Percentiles rank a stretch among this genome's conserved stretches.
Conservation (phyloP, 2,113 vertebrate species). For the western clawed frog (Xenopus tropicalis) region DNA sequence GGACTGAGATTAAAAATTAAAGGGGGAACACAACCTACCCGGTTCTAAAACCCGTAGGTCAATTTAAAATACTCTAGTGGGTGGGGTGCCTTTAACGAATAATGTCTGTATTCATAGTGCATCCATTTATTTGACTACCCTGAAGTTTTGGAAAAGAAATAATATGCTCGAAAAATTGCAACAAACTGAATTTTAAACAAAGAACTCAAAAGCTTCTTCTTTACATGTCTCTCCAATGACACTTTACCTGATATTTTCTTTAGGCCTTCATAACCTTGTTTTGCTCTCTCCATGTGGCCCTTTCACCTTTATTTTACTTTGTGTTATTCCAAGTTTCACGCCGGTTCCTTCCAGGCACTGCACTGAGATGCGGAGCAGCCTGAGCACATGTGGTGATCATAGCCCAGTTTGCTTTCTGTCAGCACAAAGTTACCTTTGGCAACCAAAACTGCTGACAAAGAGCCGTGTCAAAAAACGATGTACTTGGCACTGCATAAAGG, state of each 20-base stretch:
- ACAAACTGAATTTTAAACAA: too few species aligned
- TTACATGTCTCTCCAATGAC: not conserved
- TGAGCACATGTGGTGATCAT: slow-evolving; percentile 39
- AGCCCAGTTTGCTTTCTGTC: slow-evolving; percentile 29
- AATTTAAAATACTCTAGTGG: too few species aligned
- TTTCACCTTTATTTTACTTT: slow-evolving; percentile 11
- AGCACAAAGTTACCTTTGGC: slow-evolving; percentile 27
- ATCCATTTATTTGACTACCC: too few species aligned
- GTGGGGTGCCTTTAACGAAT: too few species aligned
- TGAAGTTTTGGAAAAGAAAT: too few species aligned
- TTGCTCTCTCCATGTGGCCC: slow-evolving; percentile 15
- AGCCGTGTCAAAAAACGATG: slow-evolving; percentile 34
- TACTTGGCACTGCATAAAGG: slow-evolving; percentile 41
- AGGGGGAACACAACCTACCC: too few species aligned
- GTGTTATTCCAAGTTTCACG: slow-evolving; percentile 34
- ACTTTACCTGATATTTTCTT: slow-evolving; percentile 18
- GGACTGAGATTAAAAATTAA: too few species aligned
- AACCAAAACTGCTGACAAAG: slow-evolving; percentile 39
- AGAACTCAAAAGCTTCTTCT: not conserved
- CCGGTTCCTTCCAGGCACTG: slow-evolving; percentile 34
- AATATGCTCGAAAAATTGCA: too few species aligned
- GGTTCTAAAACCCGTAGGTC: too few species aligned
- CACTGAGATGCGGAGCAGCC: slow-evolving; percentile 26
- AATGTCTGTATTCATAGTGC: too few species aligned
- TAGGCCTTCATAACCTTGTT: slow-evolving; percentile 18